phyloP scores from a whole-genome alignment of 2,797 vertebrate species.

The Pelobates cultripes region DNA sequence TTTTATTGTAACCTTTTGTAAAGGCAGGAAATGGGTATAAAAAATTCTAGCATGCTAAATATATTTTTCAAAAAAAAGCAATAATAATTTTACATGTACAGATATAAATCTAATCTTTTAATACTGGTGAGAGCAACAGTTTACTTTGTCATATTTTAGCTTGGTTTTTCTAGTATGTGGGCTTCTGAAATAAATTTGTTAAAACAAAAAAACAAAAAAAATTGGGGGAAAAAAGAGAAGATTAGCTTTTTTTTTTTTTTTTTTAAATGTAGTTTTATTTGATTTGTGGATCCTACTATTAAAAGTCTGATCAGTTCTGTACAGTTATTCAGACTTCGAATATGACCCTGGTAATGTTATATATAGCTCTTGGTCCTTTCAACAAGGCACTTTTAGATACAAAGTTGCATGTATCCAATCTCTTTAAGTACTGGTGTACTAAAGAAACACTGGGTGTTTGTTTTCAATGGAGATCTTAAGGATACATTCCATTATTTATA shows the following conservation, averaged over 20 bases:
- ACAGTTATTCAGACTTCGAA: neutral
- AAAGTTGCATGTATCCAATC: neutral
- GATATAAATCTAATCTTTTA: slow-evolving; percentile 80
- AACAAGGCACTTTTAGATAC: neutral
- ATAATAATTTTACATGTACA: slow-evolving; percentile 88
- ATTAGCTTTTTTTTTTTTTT: slow-evolving; percentile 63
- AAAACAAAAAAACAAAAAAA: slow-evolving; percentile 43
- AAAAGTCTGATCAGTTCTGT: slow-evolving; percentile 72
- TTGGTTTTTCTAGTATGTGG: slow-evolving; percentile 71
- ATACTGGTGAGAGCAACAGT: slow-evolving; percentile 76
- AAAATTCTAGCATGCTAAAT: slow-evolving; percentile 78
- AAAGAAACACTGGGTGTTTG: slow-evolving; percentile 48
- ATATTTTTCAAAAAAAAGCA: slow-evolving; percentile 84
- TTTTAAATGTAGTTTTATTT: slow-evolving; percentile 72
- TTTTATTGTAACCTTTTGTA: slow-evolving; percentile 80
- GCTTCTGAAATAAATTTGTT: slow-evolving; percentile 74
- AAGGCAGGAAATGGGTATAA: slow-evolving; percentile 76
- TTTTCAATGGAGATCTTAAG: slow-evolving; percentile 58
- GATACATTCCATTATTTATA: slow-evolving; percentile 65
- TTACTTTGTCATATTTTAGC: slow-evolving; percentile 76
- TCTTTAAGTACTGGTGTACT: slow-evolving; percentile 25
- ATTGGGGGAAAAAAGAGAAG: slow-evolving; percentile 58
- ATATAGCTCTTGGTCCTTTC: neutral
- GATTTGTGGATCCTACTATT: slow-evolving; percentile 68
- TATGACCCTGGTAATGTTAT: neutral